A percentile compares a stretch with the other conserved stretches of the same genome.
Conservation (phyloP, 2,797 vertebrate genomes). For the Oryzias sinensis region DNA sequence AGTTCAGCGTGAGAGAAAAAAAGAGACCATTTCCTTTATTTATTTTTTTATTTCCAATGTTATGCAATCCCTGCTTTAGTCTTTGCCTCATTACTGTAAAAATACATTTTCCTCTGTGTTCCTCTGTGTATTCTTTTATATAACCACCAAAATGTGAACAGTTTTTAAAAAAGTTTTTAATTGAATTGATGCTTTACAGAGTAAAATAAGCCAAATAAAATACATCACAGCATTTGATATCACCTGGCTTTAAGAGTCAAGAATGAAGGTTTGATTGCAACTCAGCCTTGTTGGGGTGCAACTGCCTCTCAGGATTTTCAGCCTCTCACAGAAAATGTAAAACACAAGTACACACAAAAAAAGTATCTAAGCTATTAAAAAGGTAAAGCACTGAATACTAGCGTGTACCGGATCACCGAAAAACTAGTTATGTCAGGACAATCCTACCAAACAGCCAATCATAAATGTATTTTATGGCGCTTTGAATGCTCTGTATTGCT, state of each 20-base stretch:
- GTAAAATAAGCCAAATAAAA: background rate
- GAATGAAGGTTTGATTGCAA: conserved; percentile 19
- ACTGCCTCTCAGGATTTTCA: background rate
- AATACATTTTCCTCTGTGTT: no score
- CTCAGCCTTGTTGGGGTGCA: background rate
- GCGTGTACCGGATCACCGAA: background rate
- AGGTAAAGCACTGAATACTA: background rate
- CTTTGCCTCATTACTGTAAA: no score
- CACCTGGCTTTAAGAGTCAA: conserved; percentile 12
- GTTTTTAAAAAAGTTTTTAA: no score
- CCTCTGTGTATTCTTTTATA: background rate
- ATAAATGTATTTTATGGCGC: conserved; percentile 59
- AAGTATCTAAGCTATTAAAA: background rate
- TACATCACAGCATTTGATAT: background rate
- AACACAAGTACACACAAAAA: no score
- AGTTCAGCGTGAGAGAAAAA: no score
- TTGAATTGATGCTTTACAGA: no score
- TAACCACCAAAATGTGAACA: no score
- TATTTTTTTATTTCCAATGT: no score
- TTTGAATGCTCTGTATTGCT: conserved; percentile 42
- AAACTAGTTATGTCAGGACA: conserved; percentile 44
- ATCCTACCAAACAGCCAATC: conserved; percentile 15
- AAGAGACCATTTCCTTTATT: no score
- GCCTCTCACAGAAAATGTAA: background rate
- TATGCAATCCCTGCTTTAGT: no score